Evolutionary conservation across 2,888 invertebrate species (phyloP).

Genomic region (Halocaridina rubra): DNA sequence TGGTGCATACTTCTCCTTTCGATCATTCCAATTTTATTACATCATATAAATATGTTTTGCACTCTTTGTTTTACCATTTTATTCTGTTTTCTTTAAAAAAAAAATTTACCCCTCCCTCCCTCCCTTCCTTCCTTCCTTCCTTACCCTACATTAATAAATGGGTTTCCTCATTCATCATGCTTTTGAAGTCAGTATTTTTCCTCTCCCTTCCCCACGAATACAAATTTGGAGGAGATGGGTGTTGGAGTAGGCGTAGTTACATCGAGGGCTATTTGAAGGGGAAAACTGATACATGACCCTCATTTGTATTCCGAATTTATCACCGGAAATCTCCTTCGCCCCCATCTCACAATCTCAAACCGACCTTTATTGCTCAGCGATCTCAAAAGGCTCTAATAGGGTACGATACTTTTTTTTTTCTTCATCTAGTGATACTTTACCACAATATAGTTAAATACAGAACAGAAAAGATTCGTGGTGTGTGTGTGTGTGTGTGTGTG

Average conservation of each 20-base stretch:
- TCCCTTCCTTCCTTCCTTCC: not conserved
- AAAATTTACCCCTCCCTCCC: too few species aligned
- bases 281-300: conserved; percentile 40
- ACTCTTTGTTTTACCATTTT: too few species aligned
- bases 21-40: too few species aligned
- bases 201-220: not conserved
- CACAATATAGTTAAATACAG: not conserved
- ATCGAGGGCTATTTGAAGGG: not conserved
- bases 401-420: not conserved
- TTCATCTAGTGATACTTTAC: not conserved
- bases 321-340: conserved; percentile 25
- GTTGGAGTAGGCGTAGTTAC: too few species aligned
- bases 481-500: not conserved
- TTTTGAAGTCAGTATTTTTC: too few species aligned
- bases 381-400: not conserved
- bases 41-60: too few species aligned
- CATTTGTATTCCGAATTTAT: conserved; percentile 42
- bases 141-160: not conserved
- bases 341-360: not conserved
- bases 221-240: too few species aligned
- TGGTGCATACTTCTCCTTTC: too few species aligned
- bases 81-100: too few species aligned
- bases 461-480: not conserved
- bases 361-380: not conserved
- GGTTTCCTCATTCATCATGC: too few species aligned